phyloP scores from a whole-genome alignment of 2,888 invertebrate genomes.

The Glyphotaelius pellucidus region DNA sequence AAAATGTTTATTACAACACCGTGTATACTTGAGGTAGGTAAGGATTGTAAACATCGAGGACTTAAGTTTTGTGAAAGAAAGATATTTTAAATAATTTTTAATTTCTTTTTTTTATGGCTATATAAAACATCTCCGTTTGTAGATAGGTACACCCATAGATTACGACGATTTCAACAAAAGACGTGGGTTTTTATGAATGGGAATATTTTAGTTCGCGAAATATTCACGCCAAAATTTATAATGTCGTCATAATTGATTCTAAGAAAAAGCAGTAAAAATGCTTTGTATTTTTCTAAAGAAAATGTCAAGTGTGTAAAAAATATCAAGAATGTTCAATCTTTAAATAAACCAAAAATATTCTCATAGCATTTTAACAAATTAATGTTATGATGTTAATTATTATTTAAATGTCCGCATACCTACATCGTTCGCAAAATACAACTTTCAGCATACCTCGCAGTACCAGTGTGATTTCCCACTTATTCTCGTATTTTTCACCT shows the following conservation, averaged over 20 bases:
- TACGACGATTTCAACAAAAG: not conserved
- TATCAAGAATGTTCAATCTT: not conserved
- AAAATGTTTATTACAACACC: not conserved
- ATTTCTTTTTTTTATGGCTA: no score
- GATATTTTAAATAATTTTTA: no score
- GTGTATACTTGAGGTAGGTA: not conserved
- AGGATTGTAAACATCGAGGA: not conserved
- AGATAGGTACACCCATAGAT: not conserved
- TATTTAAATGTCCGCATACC: not conserved
- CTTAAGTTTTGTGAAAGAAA: no score
- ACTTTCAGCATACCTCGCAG: not conserved
- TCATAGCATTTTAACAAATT: not conserved
- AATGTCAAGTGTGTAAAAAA: not conserved
- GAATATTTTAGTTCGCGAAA: not conserved
- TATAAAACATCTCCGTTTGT: not conserved
- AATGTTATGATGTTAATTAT: not conserved
- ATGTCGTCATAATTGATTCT: not conserved
- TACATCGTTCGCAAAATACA: not conserved
- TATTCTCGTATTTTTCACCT: conserved; percentile 2
- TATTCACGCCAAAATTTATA: not conserved
- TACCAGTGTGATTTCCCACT: not conserved
- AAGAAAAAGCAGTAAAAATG: not conserved
- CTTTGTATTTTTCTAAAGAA: not conserved
- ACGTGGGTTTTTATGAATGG: not conserved
- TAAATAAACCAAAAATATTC: not conserved